Conservation (phyloP, 2,888 invertebrate species). For the Ypsolopha sequella region DNA sequence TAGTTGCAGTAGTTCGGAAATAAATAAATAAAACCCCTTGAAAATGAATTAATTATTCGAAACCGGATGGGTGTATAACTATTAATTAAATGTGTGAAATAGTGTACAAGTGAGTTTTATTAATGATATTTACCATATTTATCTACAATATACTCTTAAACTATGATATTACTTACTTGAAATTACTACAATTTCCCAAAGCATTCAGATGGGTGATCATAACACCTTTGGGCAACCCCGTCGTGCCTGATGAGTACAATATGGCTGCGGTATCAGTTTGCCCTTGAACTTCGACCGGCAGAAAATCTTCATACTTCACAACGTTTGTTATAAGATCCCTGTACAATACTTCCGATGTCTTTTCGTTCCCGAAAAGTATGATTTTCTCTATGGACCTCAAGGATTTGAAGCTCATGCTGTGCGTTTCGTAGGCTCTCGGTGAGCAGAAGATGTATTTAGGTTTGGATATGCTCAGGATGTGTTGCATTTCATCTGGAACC, state of each 20-base stretch:
- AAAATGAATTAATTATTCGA: too few species aligned
- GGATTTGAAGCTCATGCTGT: constrained; percentile 21
- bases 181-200: background rate
- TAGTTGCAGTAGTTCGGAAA: too few species aligned
- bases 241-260: constrained; percentile 52
- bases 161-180: background rate
- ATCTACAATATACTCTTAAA: too few species aligned
- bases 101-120: too few species aligned
- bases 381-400: constrained; percentile 25
- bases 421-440: constrained; percentile 25
- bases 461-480: constrained; percentile 36
- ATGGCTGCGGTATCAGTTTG: constrained; percentile 33
- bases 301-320: background rate
- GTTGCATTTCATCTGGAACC: constrained; percentile 38
- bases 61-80: too few species aligned
- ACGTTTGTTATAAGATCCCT: constrained; percentile 22
- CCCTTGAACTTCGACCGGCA: constrained; percentile 27
- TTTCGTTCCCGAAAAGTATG: constrained; percentile 33
- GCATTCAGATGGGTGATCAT: constrained; percentile 41
- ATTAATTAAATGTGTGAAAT: too few species aligned
- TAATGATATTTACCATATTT: too few species aligned
- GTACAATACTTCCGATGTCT: constrained; percentile 18
- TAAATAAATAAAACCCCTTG: too few species aligned
- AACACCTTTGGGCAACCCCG: constrained; percentile 51
- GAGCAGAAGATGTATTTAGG: constrained; percentile 41